Percentiles rank a stretch among this genome's conserved stretches.
Evolutionary conservation across 2,888 invertebrate species (phyloP).

Genomic region (Ormia ochracea): DNA sequence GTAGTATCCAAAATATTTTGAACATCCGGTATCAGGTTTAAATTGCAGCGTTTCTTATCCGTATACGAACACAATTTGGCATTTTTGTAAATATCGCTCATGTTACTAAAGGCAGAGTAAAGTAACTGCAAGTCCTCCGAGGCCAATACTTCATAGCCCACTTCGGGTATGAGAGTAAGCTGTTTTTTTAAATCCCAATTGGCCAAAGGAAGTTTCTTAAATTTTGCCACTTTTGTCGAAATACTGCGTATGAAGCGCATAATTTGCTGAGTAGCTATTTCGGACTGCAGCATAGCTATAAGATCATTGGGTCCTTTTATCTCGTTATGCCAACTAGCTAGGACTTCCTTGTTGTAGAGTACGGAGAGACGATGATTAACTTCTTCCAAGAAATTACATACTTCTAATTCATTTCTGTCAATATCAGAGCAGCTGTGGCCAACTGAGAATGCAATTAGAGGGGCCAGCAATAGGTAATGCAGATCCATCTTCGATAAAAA

Average conservation of each 20-base stretch:
- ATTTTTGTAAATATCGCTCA: conserved; percentile 86
- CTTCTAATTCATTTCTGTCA: conserved; percentile 47
- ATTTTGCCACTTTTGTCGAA: conserved; percentile 65
- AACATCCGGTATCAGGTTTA: conserved; percentile 82
- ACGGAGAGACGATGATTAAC: conserved; percentile 68
- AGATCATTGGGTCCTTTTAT: conserved; percentile 67
- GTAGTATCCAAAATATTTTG: conserved; percentile 70
- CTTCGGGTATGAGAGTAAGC: conserved; percentile 83
- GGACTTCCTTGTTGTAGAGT: conserved; percentile 69
- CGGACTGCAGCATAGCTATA: conserved; percentile 66
- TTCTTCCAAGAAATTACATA: conserved; percentile 66
- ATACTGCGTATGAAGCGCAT: conserved; percentile 66
- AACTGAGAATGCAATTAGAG: not conserved
- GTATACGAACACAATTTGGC: conserved; percentile 85
- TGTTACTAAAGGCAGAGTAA: conserved; percentile 82
- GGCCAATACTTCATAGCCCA: conserved; percentile 84
- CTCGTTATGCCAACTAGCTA: conserved; percentile 70
- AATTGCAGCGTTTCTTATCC: conserved; percentile 81
- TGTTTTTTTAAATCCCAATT: conserved; percentile 83
- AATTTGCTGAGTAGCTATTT: conserved; percentile 67
- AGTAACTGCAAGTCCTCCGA: conserved; percentile 80
- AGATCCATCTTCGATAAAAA: not conserved
- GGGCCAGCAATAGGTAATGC: not conserved
- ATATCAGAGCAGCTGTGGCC: not conserved
- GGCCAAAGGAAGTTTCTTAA: conserved; percentile 77